A percentile compares a stretch with the other conserved stretches of the same genome.
Conservation (phyloP, 1,140 invertebrate species). For the Metopolophium dirhodum region DNA sequence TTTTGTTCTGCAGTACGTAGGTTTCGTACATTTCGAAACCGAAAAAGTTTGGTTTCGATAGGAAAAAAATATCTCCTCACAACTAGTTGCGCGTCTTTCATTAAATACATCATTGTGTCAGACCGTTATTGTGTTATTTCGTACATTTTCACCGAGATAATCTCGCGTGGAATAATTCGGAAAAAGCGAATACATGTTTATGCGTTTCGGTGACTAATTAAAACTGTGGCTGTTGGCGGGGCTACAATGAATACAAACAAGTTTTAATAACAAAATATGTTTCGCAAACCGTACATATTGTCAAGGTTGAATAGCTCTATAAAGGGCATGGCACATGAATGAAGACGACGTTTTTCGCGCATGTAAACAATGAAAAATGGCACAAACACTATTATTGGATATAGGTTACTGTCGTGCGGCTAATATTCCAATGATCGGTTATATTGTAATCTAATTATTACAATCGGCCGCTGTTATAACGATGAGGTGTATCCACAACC, state of each 20-base stretch:
- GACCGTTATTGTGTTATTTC: neutral
- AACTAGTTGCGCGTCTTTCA: too few species aligned
- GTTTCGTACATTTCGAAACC: neutral
- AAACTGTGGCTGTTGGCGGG: slow-evolving; percentile 12
- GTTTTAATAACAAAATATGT: slow-evolving; percentile 27
- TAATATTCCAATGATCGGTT: neutral
- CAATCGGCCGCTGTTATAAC: neutral
- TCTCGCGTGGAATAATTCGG: neutral
- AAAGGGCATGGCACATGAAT: neutral
- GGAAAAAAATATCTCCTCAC: neutral
- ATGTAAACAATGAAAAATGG: slow-evolving; percentile 23
- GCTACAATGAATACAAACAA: slow-evolving; percentile 12
- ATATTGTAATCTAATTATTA: slow-evolving; percentile 18
- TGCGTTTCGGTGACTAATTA: neutral
- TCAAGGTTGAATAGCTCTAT: slow-evolving; percentile 26
- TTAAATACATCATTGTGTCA: neutral
- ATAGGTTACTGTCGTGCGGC: neutral
- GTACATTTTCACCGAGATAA: neutral
- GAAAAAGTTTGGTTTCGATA: neutral
- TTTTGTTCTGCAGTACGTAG: neutral
- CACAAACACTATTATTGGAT: neutral
- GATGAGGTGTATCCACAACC: neutral
- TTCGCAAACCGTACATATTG: slow-evolving; percentile 4
- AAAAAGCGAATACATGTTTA: neutral
- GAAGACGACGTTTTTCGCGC: slow-evolving; percentile 18